phyloP scores from a whole-genome alignment of 2,888 invertebrate genomes.

The Phengaris arion region DNA sequence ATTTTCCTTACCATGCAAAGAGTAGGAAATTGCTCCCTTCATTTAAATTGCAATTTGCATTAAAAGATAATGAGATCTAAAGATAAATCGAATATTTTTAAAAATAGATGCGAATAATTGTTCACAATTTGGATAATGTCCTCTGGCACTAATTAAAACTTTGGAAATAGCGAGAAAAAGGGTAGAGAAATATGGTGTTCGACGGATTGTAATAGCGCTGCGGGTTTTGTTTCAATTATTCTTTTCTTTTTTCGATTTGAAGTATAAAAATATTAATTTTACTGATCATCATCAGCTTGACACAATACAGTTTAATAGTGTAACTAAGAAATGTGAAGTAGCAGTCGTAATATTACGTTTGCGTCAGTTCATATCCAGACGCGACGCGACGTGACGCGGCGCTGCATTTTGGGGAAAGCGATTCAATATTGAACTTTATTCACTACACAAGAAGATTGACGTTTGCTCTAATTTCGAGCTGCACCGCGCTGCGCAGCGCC shows the following conservation, averaged over 20 bases:
- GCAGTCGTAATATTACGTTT: no score
- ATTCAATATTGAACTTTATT: no score
- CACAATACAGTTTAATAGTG: no score
- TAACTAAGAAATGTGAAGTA: no score
- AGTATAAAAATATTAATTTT: slow-evolving; percentile 1
- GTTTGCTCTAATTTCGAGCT: no score
- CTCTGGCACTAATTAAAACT: slow-evolving; percentile 79
- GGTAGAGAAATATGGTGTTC: slow-evolving; percentile 73
- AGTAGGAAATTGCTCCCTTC: slow-evolving; percentile 6
- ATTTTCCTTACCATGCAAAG: slow-evolving; percentile 1
- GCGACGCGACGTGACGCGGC: no score
- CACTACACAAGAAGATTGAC: no score
- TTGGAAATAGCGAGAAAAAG: slow-evolving; percentile 69
- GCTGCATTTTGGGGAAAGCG: no score
- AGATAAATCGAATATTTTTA: slow-evolving; percentile 50
- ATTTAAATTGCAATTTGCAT: slow-evolving; percentile 18
- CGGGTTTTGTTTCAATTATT: slow-evolving; percentile 56
- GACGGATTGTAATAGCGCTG: slow-evolving; percentile 67
- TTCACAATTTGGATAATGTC: slow-evolving; percentile 71
- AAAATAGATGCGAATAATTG: slow-evolving; percentile 54
- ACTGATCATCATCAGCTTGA: no score
- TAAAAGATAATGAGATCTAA: slow-evolving; percentile 36
- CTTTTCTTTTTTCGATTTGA: slow-evolving; percentile 30
- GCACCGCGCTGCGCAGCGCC: no score
- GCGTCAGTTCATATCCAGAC: no score